phyloP scores from a whole-genome alignment of 2,888 invertebrate species.

The Syrista parreyssii region DNA sequence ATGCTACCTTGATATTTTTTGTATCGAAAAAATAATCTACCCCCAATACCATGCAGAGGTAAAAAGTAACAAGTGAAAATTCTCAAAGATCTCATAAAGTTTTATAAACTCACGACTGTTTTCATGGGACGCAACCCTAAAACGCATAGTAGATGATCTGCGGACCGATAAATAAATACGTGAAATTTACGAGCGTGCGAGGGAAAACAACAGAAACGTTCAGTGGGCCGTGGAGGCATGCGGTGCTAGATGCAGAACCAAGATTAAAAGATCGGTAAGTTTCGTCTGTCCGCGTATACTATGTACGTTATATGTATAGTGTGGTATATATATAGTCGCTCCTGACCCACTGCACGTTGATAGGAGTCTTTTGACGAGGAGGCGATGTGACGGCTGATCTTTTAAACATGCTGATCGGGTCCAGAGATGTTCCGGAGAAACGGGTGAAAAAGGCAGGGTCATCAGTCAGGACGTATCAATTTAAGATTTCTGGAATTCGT shows the following conservation, averaged over 20 bases:
- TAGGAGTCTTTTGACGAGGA: conserved; percentile 14
- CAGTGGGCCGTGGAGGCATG: conserved; percentile 34
- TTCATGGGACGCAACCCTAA: conserved; percentile 17
- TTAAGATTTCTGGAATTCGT: conserved; percentile 31
- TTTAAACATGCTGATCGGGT: conserved; percentile 28
- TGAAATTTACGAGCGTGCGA: conserved; percentile 47
- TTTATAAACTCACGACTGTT: neutral
- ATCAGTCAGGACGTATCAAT: conserved; percentile 40
- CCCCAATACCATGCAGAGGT: neutral
- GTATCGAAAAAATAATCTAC: neutral
- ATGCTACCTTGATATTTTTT: neutral
- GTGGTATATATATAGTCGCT: neutral
- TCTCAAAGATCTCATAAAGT: neutral
- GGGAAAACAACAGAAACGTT: conserved; percentile 47
- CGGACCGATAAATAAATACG: conserved; percentile 50
- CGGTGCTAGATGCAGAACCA: conserved; percentile 24
- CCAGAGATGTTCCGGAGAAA: conserved; percentile 25
- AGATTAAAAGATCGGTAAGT: conserved; percentile 20
- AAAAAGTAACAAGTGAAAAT: neutral
- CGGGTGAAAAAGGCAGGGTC: conserved; percentile 27
- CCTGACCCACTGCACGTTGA: conserved; percentile 3
- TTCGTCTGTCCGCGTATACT: neutral
- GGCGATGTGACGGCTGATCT: conserved; percentile 19
- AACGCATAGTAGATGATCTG: conserved; percentile 42
- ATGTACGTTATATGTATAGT: neutral